Base-by-base conservation (phyloP, 1,140 invertebrate species). In the Saccostrea echinata region DNA sequence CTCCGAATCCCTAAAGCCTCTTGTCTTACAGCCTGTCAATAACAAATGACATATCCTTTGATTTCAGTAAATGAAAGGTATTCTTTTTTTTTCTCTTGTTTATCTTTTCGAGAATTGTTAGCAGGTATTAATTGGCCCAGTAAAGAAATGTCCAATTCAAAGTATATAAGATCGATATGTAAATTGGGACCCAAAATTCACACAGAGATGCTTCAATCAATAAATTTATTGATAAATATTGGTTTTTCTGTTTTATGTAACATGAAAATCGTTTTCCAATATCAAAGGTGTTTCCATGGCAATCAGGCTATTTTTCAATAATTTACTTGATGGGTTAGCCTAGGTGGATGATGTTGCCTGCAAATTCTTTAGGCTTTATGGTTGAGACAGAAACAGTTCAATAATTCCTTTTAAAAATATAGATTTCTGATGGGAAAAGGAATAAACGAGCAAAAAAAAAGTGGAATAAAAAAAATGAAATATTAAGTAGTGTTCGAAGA, bases 301-400 rank as follows among this genome's bases (percentile, higher is more conserved):
- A 76, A 76, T 76, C 68, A 76, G 68, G 68, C 68, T 76, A 76
- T 76, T 76, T 76, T 76, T 76, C 68, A 76, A 76, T 76, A 76
- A 76, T 76, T 61, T 76, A 76, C 68, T 76, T 76, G 33, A 76
- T 76, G 68, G 68, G 68, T 76, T 76, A 76, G 55, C 55, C n/a
- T 61, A 61, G 55, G 55, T 61, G 55, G 55, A 21, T 61, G 55
- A 61, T 76, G 68, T 76, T 76, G 68, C 24, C 27, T 30, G 68
- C 68, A 30, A 76, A 16, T 43, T 76, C 68, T 76, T 27, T 33
- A 76, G 68, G 68, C 68, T 76, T 13, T 76, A 76, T 76, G 27
- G 68, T 13, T 76, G 27, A 24, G 27, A 30, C 68, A 30, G 68
- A 76, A 76, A 76, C 68, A 76, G 68, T 33, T 76, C 68, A 76